Evolutionary conservation across 2,113 vertebrate species (phyloP).

Genomic region (Cariama cristata): DNA sequence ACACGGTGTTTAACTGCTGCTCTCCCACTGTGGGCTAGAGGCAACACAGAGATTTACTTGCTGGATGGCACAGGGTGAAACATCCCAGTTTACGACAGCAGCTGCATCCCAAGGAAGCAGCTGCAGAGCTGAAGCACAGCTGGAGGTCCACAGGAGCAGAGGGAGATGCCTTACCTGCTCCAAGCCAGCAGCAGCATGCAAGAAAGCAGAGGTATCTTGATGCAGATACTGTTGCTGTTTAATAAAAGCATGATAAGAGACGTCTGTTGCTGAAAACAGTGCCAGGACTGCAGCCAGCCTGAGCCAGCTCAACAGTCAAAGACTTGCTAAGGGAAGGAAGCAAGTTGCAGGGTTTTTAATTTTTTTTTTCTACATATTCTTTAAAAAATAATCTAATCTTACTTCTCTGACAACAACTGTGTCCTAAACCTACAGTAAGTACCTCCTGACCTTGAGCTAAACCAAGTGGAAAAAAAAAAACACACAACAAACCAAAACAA

Average conservation of each 20-base stretch:
- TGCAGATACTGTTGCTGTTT: not conserved
- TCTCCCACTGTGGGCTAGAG: not conserved
- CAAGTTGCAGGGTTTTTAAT: not conserved
- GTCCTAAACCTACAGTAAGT: not conserved
- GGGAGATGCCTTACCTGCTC: not conserved
- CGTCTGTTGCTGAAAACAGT: not conserved
- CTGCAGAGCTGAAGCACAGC: not conserved
- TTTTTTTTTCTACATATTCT: not conserved
- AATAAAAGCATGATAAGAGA: not conserved
- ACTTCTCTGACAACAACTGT: not conserved
- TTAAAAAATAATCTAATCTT: not conserved
- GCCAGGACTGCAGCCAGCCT: not conserved
- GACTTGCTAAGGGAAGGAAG: not conserved
- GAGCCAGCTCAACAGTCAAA: not conserved
- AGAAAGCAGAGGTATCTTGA: not conserved
- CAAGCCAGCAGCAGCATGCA: not conserved
- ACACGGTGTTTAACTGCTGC: not conserved
- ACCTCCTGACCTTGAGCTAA: not conserved
- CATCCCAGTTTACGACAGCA: not conserved
- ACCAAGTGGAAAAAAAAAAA: not conserved
- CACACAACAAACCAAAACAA: not conserved
- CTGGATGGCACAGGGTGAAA: not conserved
- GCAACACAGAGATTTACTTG: not conserved
- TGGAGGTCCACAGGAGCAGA: accelerated
- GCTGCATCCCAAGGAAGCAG: accelerated